Evolutionary conservation across 1,140 invertebrate species (phyloP).

Genomic region (Cydia strobilella): DNA sequence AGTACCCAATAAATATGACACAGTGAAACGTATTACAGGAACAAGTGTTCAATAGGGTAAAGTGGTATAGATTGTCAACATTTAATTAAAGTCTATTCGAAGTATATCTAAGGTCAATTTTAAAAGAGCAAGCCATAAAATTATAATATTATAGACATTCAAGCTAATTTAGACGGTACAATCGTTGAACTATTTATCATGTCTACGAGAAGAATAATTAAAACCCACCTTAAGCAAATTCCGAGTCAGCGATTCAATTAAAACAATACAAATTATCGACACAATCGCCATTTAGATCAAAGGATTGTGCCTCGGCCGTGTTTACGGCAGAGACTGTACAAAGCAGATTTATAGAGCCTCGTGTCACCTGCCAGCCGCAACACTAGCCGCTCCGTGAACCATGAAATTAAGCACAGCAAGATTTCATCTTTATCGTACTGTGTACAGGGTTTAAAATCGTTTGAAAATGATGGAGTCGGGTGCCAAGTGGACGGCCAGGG

Average conservation of each 20-base stretch:
- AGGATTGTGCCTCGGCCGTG: slow-evolving; percentile 60
- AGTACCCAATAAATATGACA: slow-evolving; percentile 48
- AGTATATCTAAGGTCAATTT: no score
- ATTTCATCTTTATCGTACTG: slow-evolving; percentile 43
- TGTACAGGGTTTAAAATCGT: slow-evolving; percentile 45
- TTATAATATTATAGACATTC: not conserved
- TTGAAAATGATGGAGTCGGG: slow-evolving; percentile 34
- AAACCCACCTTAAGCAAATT: slow-evolving; percentile 19
- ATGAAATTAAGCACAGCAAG: slow-evolving; percentile 41
- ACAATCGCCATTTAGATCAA: slow-evolving; percentile 56
- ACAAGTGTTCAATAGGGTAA: slow-evolving; percentile 36
- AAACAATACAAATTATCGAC: slow-evolving; percentile 39
- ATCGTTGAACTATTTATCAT: not conserved
- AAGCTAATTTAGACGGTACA: not conserved
- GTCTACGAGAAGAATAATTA: slow-evolving; percentile 8
- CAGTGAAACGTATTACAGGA: slow-evolving; percentile 45
- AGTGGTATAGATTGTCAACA: slow-evolving; percentile 36
- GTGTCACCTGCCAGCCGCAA: slow-evolving; percentile 74
- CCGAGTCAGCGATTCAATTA: slow-evolving; percentile 19
- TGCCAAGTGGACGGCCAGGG: slow-evolving; percentile 61
- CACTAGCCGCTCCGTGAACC: slow-evolving; percentile 62
- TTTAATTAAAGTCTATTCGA: not conserved
- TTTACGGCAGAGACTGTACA: slow-evolving; percentile 64
- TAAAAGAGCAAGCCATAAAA: no score
- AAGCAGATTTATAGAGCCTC: slow-evolving; percentile 68